Conservation (phyloP, 2,797 vertebrate genomes). For the Vireo griseus region DNA sequence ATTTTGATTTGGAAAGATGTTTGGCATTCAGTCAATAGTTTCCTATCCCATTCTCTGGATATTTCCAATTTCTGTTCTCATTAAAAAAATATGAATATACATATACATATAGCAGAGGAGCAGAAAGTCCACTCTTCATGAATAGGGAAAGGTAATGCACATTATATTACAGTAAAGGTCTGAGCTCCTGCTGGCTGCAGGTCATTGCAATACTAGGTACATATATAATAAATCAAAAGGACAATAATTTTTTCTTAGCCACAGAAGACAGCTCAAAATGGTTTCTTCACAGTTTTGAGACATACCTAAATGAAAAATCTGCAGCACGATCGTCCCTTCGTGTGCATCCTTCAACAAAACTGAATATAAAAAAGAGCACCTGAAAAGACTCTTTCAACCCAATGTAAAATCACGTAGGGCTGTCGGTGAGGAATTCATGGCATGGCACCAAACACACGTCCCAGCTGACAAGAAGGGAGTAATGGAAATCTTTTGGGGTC, state of each 20-base stretch:
- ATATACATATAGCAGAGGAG: background rate
- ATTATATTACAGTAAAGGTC: background rate
- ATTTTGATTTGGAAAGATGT: constrained; percentile 20
- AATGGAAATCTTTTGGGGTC: constrained; percentile 16
- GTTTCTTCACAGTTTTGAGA: constrained; percentile 3
- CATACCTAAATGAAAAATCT: background rate
- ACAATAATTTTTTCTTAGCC: constrained; percentile 40
- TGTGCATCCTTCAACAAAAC: background rate
- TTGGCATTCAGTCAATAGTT: constrained; percentile 13
- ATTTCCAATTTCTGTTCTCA: background rate
- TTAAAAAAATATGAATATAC: background rate
- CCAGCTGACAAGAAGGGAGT: background rate
- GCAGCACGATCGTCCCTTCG: background rate
- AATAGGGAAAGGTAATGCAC: background rate
- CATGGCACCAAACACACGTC: background rate
- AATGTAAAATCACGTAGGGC: background rate
- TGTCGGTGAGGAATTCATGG: background rate
- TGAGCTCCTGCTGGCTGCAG: constrained; percentile 4
- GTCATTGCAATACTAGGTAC: background rate
- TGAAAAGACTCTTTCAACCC: background rate
- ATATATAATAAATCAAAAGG: constrained; percentile 31
- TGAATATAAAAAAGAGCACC: background rate
- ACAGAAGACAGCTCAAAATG: background rate
- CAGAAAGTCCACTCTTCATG: background rate
- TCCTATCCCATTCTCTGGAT: background rate